Conservation (phyloP, 1,140 invertebrate genomes). For the Pissodes strobi region DNA sequence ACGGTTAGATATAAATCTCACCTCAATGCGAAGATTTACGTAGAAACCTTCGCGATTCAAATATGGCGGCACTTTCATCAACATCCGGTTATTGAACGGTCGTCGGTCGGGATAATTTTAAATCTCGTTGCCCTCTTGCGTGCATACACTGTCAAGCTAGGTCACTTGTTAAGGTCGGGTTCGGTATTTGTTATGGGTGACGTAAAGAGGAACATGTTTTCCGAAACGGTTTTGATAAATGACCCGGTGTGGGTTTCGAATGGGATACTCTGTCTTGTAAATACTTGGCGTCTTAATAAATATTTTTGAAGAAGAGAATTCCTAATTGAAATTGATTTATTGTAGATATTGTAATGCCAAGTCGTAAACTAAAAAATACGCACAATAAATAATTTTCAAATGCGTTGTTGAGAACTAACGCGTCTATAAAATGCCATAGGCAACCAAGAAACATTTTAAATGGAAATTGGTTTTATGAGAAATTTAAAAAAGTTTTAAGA, state of each 20-base stretch:
- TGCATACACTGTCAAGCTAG: conserved; percentile 23
- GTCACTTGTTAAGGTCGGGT: background rate
- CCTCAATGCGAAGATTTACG: conserved; percentile 44
- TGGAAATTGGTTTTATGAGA: too few relatives aligned
- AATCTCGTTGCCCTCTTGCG: conserved; percentile 14
- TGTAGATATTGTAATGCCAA: too few relatives aligned
- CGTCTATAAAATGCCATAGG: too few relatives aligned
- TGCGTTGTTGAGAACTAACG: too few relatives aligned
- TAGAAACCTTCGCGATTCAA: conserved; percentile 38
- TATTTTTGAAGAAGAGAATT: background rate
- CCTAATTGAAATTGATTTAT: background rate
- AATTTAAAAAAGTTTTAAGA: too few relatives aligned
- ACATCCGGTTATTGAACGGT: conserved; percentile 45
- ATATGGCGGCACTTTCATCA: conserved; percentile 38
- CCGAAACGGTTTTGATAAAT: background rate
- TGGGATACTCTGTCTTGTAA: background rate
- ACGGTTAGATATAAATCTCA: conserved; percentile 40
- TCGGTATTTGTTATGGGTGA: background rate
- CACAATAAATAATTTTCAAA: too few relatives aligned
- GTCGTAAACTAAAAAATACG: too few relatives aligned
- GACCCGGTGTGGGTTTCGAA: background rate
- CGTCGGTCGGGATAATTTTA: conserved; percentile 36
- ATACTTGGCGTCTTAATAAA: background rate
- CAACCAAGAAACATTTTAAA: too few relatives aligned
- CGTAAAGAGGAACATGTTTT: background rate